Conservation (phyloP, 2,113 vertebrate species). For the Vidua chalybeata region DNA sequence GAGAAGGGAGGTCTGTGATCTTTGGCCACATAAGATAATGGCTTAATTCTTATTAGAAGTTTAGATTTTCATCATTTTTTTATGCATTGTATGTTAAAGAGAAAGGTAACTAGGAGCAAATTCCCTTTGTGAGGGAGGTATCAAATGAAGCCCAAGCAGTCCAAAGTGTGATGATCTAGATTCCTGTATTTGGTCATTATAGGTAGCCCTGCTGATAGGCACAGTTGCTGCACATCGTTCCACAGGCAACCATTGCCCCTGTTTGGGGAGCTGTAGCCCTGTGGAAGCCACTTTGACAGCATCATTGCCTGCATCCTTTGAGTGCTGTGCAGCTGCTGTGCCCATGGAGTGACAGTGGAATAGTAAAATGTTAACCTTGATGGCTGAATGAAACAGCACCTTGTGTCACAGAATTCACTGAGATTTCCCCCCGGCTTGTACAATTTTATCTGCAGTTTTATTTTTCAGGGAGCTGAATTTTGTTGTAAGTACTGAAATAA, state of each 20-base stretch:
- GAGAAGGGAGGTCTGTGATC: not conserved
- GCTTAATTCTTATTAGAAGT: not conserved
- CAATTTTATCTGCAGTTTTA: not conserved
- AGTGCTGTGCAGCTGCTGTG: not conserved
- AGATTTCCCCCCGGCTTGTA: not conserved
- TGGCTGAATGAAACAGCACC: not conserved
- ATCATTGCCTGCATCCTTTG: not conserved
- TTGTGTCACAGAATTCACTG: not conserved
- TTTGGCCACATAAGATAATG: not conserved
- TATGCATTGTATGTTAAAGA: fast-evolving
- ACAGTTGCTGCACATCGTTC: fast-evolving
- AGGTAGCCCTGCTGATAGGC: not conserved
- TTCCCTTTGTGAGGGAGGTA: not conserved
- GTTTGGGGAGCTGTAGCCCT: not conserved
- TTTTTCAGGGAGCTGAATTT: not conserved
- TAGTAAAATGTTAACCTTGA: not conserved
- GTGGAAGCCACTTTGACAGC: not conserved
- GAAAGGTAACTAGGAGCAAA: not conserved
- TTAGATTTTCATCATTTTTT: not conserved
- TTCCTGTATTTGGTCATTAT: not conserved
- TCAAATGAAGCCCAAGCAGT: not conserved
- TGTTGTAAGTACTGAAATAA: not conserved
- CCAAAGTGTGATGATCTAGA: not conserved
- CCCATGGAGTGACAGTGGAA: not conserved
- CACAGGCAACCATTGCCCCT: not conserved